These are phyloP conservation scores for Tachysurus vachellii DNA, from an alignment of 2,113 vertebrate genomes.

Conservation along the genomic window DNA sequence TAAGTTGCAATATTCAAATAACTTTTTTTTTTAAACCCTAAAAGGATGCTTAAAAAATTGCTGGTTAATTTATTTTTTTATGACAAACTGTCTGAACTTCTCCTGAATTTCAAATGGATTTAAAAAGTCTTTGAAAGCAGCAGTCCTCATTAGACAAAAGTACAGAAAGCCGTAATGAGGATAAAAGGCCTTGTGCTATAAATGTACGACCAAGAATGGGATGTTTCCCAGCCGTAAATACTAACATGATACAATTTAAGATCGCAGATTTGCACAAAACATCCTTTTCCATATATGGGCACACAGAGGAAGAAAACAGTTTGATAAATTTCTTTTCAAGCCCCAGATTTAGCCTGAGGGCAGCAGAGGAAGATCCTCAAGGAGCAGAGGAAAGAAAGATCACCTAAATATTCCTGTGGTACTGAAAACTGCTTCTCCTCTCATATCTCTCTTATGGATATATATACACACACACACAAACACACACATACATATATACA, in stretches of 20 bases:
- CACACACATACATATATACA: neutral
- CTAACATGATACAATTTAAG: constrained; percentile 35
- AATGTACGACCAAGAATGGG: constrained; percentile 22
- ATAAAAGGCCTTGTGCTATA: constrained; percentile 25
- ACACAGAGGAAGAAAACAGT: constrained; percentile 42
- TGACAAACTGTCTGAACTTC: neutral
- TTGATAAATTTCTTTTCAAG: constrained; percentile 27
- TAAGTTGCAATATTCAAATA: neutral
- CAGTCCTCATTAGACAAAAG: neutral
- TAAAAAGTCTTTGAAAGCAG: neutral
- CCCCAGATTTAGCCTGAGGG: constrained; percentile 51
- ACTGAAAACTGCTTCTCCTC: constrained; percentile 1
- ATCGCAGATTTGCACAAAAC: constrained; percentile 34
- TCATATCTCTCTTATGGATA: neutral
- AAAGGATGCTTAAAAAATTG: neutral
- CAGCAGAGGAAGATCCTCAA: constrained; percentile 35
- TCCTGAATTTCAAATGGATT: neutral
- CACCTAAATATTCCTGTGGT: constrained; percentile 38
- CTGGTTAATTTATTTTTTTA: neutral
- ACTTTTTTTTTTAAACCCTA: neutral
- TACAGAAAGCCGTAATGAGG: neutral
- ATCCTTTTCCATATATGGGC: constrained; percentile 36
- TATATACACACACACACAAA: neutral
- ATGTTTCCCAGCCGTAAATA: constrained; percentile 42
- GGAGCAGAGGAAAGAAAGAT: constrained; percentile 46